Percentiles rank a stretch among this genome's conserved stretches.
Conservation (phyloP, 2,888 invertebrate species). For the Leucophenga maculata region DNA sequence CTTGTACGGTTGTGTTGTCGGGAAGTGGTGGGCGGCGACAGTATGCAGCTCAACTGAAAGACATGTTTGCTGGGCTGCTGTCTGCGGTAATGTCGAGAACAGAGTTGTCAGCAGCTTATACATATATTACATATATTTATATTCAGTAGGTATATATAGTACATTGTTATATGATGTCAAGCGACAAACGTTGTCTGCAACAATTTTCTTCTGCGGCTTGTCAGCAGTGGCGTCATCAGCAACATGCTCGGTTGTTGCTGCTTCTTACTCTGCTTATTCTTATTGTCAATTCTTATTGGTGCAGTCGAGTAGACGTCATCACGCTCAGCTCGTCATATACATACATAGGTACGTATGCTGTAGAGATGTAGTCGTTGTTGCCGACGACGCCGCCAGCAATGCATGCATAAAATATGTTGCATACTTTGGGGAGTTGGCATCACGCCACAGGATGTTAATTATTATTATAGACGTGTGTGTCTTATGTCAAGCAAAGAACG, state of each 20-base stretch:
- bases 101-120: conserved; percentile 20
- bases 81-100: conserved; percentile 54
- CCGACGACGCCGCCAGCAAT: conserved; percentile 36
- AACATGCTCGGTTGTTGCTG: neutral
- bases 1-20: neutral
- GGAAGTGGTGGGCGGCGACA: neutral
- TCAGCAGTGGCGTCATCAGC: conserved; percentile 37
- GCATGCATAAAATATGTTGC: conserved; percentile 66
- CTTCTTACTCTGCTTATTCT: neutral
- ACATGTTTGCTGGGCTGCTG: conserved; percentile 6
- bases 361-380: neutral
- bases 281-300: neutral
- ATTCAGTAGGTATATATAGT: no score
- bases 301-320: conserved; percentile 31
- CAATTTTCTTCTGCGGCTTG: conserved; percentile 35
- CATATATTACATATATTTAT: neutral
- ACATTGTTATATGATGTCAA: neutral
- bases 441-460: conserved; percentile 64
- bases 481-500: conserved; percentile 41
- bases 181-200: conserved; percentile 1
- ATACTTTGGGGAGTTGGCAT: conserved; percentile 46
- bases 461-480: conserved; percentile 69
- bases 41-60: neutral
- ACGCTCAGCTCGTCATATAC: conserved; percentile 24
- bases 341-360: no score